Base-by-base conservation (phyloP, 1,140 invertebrate genomes). In the Hyles vespertilio region DNA sequence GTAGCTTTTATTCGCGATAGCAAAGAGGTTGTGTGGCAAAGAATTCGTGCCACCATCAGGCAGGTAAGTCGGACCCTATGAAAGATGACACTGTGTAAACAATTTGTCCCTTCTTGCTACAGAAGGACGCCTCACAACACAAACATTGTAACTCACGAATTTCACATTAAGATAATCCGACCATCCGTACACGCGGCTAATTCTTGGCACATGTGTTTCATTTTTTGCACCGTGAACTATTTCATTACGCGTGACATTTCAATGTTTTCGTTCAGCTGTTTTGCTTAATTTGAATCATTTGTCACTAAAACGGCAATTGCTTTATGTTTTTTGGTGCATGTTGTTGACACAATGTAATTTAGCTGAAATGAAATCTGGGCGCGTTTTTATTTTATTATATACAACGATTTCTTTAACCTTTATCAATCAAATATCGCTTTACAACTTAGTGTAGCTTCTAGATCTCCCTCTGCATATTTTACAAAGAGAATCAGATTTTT, bases 61-160 rank as follows among this genome's bases (percentile, higher is more conserved):
- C 76, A 82, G 74, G 72, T 81, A 79, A 54, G 66, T 65, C 71
- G 69, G 76, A 67, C 69, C 70, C 72, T 67, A 72, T 79, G 81
- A 84, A 84, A 84, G 74, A 77, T 76, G 80, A 84, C 72, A 84
- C 84, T 80, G 63, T 71, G 77, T 84, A 77, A 85, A 86, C 83
- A 88, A 88, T 82, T 86, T 85, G 85, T 84, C 74, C 72, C 69
- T 71, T 72, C 76, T 70, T 79, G 69, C 70, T 69, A 70, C 69
- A 77, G 65, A 56, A 70, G 69, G 65, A 73, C 74, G 76, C 61
- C 72, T 83, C 77, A 75, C 81, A 79, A 88, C 62, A 80, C 68
- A 88, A 88, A 88, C 81, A 88, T 62, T 68, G 70, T 72, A 81
- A 76, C 79, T 81, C 81, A 88, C 85, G 82, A 86, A 88, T 79